Percentiles rank a stretch among this genome's conserved stretches.
These are phyloP conservation scores for Odontothrips loti DNA, from an alignment of 2,888 invertebrate species.

Conservation along the genomic window DNA sequence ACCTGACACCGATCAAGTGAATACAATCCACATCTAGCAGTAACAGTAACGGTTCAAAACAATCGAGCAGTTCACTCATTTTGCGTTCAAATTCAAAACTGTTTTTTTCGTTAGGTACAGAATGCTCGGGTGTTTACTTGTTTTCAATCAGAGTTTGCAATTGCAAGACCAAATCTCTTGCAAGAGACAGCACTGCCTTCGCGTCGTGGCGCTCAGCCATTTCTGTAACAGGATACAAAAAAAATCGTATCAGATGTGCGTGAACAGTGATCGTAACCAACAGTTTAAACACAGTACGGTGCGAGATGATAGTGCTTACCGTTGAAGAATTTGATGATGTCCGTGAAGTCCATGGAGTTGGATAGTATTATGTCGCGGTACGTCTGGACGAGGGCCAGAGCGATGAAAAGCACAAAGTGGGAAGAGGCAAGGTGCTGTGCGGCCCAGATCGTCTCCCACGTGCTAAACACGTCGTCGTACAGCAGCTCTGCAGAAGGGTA, in stretches of 20 bases:
- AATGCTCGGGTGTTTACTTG: constrained; percentile 56
- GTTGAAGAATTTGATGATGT: constrained; percentile 97
- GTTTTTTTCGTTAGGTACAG: too few relatives aligned
- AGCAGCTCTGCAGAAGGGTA: constrained; percentile 62
- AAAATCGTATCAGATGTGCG: neutral
- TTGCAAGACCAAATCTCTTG: constrained; percentile 80
- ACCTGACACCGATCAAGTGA: too few relatives aligned
- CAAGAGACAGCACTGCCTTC: constrained; percentile 71
- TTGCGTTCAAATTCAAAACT: too few relatives aligned
- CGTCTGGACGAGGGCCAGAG: constrained; percentile 83
- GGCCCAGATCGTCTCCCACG: constrained; percentile 97
- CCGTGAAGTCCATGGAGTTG: constrained; percentile 96
- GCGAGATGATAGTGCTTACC: constrained; percentile 55
- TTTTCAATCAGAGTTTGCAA: constrained; percentile 89
- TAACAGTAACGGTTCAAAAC: too few relatives aligned
- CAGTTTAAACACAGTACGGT: too few relatives aligned
- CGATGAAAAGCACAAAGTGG: constrained; percentile 89
- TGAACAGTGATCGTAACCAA: too few relatives aligned
- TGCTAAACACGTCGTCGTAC: constrained; percentile 86
- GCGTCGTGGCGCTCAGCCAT: constrained; percentile 96
- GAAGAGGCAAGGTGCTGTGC: constrained; percentile 79
- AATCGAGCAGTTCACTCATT: too few relatives aligned
- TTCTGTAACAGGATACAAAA: constrained; percentile 63
- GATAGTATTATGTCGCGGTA: constrained; percentile 92
- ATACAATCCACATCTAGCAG: too few relatives aligned